Percentiles rank a stretch among this genome's conserved stretches.
Conservation (phyloP, 1,140 invertebrate species). For the Drosophila pallidifrons region DNA sequence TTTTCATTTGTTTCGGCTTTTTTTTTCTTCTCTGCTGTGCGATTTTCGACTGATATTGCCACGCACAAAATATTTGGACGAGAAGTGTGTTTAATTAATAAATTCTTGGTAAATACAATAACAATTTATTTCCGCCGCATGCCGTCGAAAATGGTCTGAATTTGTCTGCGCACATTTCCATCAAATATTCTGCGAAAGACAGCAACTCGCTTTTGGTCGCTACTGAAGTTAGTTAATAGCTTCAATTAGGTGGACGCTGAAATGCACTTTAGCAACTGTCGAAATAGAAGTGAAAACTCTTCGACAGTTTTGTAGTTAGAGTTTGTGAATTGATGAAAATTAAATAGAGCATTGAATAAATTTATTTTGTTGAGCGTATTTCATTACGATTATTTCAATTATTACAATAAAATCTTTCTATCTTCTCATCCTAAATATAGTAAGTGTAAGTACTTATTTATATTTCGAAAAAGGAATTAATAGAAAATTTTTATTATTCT, state of each 20-base stretch:
- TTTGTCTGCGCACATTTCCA: neutral
- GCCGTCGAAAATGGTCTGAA: no score
- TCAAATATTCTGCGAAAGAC: conserved; percentile 3
- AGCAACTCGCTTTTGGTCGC: neutral
- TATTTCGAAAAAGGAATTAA: no score
- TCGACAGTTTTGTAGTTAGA: no score
- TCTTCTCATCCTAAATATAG: no score
- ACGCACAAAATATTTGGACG: conserved; percentile 19
- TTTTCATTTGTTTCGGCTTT: neutral
- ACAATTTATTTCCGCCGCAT: conserved; percentile 3
- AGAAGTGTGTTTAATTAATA: conserved; percentile 41
- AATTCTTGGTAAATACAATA: conserved; percentile 26
- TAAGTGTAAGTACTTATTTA: no score
- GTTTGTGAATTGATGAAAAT: no score
- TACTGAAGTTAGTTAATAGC: neutral
- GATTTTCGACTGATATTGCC: neutral
- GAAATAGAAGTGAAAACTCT: no score
- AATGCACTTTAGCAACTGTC: neutral
- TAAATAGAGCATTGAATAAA: no score
- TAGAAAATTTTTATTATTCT: no score
- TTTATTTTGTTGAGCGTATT: no score
- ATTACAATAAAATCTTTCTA: no score
- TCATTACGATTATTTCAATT: no score
- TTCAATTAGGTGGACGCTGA: neutral
- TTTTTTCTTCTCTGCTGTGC: neutral